A percentile compares a stretch with the other conserved stretches of the same genome.
Evolutionary conservation across 1,140 invertebrate species (phyloP).

Genomic region (Phymastichus coffea): DNA sequence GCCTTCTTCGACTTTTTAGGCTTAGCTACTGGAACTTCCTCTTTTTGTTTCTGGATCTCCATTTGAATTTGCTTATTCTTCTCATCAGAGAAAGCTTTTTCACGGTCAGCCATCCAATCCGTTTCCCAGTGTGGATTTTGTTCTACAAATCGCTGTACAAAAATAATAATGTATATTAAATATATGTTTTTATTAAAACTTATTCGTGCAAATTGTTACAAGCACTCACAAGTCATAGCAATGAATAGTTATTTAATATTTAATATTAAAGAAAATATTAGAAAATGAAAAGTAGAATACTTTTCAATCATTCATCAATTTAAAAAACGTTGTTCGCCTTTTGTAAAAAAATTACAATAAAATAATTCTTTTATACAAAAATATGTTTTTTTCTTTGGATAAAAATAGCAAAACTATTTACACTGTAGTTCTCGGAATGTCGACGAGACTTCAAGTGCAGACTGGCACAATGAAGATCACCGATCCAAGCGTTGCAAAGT

Average conservation of each 20-base stretch:
- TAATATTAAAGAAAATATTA: too few relatives aligned
- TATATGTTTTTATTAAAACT: conserved; percentile 3
- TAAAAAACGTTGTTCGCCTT: too few relatives aligned
- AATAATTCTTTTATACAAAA: too few relatives aligned
- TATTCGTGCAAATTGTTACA: neutral
- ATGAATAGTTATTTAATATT: neutral
- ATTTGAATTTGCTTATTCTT: conserved; percentile 52
- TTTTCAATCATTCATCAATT: too few relatives aligned
- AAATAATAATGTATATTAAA: conserved; percentile 18
- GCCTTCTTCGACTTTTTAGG: conserved; percentile 58
- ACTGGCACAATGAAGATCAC: conserved; percentile 82
- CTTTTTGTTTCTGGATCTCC: conserved; percentile 53
- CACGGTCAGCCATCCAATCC: conserved; percentile 78
- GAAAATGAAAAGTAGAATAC: too few relatives aligned
- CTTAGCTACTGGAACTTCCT: conserved; percentile 42
- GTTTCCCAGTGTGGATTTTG: conserved; percentile 83
- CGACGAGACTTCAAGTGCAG: conserved; percentile 76
- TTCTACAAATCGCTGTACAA: conserved; percentile 69
- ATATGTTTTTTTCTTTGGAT: too few relatives aligned
- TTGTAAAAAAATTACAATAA: too few relatives aligned
- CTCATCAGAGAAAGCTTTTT: conserved; percentile 66
- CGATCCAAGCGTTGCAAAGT: conserved; percentile 82
- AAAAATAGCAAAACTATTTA: conserved; percentile 52
- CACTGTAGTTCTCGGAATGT: conserved; percentile 77
- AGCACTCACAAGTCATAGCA: neutral